These are phyloP conservation scores for Kryptolebias marmoratus DNA, from an alignment of 2,113 vertebrate genomes.

Conservation along the genomic window DNA sequence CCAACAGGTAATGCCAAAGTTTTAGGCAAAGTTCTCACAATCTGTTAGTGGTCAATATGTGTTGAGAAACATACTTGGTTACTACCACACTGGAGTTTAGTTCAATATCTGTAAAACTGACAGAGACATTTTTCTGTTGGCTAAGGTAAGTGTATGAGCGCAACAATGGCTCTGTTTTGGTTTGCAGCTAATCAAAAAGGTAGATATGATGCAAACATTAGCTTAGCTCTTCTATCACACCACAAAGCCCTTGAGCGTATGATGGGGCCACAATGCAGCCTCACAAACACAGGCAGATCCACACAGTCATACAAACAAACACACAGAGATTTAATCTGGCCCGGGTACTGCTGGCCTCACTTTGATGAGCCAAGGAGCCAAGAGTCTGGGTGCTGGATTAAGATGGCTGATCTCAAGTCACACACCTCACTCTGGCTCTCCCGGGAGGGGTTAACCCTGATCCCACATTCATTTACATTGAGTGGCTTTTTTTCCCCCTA, in stretches of 20 bases:
- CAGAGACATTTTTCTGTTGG: too few relatives aligned
- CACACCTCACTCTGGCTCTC: slow-evolving; percentile 34
- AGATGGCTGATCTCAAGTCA: slow-evolving; percentile 74
- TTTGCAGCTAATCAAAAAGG: neutral
- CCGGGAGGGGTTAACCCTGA: slow-evolving; percentile 55
- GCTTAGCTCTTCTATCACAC: slow-evolving; percentile 49
- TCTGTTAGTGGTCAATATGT: too few relatives aligned
- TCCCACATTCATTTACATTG: slow-evolving; percentile 75
- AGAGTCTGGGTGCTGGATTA: slow-evolving; percentile 80
- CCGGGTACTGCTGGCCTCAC: slow-evolving; percentile 68
- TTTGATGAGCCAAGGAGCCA: slow-evolving; percentile 80
- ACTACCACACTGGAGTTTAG: too few relatives aligned
- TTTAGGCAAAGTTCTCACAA: too few relatives aligned
- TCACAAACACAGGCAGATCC: slow-evolving; percentile 12
- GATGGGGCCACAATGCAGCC: slow-evolving; percentile 46
- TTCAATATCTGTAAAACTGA: too few relatives aligned
- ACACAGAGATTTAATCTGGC: slow-evolving; percentile 75
- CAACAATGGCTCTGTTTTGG: neutral
- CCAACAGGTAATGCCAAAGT: too few relatives aligned
- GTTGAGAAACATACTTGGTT: too few relatives aligned
- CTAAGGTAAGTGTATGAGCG: too few relatives aligned
- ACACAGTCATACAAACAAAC: slow-evolving; percentile 45
- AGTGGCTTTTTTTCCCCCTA: slow-evolving; percentile 55
- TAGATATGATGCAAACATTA: slow-evolving; percentile 57
- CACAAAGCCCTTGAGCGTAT: slow-evolving; percentile 53